Base-by-base conservation (phyloP, 2,113 vertebrate species). In the Oceanites oceanicus region DNA sequence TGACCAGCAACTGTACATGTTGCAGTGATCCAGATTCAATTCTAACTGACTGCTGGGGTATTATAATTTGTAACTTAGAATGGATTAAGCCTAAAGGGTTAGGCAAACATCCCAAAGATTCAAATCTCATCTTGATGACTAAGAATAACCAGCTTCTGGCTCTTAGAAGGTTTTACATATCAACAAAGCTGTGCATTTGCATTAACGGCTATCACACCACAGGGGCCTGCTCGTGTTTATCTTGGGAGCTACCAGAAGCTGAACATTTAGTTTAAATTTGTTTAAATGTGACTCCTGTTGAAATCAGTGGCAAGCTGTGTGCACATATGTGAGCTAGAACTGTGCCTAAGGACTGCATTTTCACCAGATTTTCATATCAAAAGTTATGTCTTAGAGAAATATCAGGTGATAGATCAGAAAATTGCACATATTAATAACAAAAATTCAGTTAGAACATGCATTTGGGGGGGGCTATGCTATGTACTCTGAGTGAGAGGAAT, bases 71-170 rank as follows among this genome's bases (percentile, higher is more conserved):
- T 96, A 95, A 95, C 71, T 96, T 55, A 89, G 92, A 90, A 40
- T 86, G 83, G 89, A 96, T 97, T 95, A 97, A 97, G 66, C 89
- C 92, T 85, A 85, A 94, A 90, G 94, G 89, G 94, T 95, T 97
- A 97, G 94, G 87, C 91, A 97, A 97, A 93, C 84, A 91, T 92
- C 96, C 95, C 92, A 94, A 94, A 96, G 96, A 97, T 97, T 95
- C 70, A 89, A 62, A 95, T 96, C 96, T 96, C 86, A 90, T 97
- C 96, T 96, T 96, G 91, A 96, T 96, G 96, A 95, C 87, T 97
- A 96, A 96, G 96, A 97, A 95, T 93, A 97, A 95, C 87, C 89
- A 93, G 95, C 90, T 97, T 97, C 94, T 97, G 93, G 91, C 94
- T 97, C 81, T 82, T 86, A 85, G 81, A 94, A 96, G 89, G 89